Conservation (phyloP, 2,797 vertebrate genomes). For the Sebastes glaucus region DNA sequence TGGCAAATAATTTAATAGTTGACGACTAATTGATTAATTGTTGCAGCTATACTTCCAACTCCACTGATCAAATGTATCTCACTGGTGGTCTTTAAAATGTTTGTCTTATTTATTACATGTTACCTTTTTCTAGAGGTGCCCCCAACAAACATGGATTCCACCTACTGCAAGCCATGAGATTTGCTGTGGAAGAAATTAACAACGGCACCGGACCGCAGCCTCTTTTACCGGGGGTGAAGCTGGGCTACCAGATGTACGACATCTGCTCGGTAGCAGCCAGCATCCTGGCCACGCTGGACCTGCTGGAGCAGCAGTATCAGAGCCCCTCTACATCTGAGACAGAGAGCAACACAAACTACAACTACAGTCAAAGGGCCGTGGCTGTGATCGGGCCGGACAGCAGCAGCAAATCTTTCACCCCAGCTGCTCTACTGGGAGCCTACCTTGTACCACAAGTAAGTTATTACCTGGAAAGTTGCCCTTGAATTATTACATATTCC, state of each 20-base stretch:
- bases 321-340: neutral
- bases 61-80: neutral
- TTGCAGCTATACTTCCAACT: neutral
- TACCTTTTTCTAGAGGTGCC: conserved; percentile 60
- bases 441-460: conserved; percentile 86
- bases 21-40: too few species aligned
- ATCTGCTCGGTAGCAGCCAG: conserved; percentile 80
- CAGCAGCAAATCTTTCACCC: conserved; percentile 76
- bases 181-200: conserved; percentile 85
- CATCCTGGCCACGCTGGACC: conserved; percentile 76
- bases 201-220: conserved; percentile 51
- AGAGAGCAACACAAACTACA: neutral
- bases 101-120: neutral
- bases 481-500: neutral
- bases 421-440: conserved; percentile 79
- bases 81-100: neutral
- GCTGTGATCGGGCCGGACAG: conserved; percentile 87
- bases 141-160: conserved; percentile 81
- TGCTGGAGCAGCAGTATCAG: conserved; percentile 70
- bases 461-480: neutral
- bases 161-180: conserved; percentile 83
- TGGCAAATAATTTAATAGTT: too few species aligned
- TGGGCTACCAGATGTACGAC: conserved; percentile 87
- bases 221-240: conserved; percentile 80
- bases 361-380: conserved; percentile 46